Evolutionary conservation across 1,140 invertebrate genomes (phyloP), one percentile per base, ranked within the genome.

Genomic region (Drosophila pseudoananassae): DNA sequence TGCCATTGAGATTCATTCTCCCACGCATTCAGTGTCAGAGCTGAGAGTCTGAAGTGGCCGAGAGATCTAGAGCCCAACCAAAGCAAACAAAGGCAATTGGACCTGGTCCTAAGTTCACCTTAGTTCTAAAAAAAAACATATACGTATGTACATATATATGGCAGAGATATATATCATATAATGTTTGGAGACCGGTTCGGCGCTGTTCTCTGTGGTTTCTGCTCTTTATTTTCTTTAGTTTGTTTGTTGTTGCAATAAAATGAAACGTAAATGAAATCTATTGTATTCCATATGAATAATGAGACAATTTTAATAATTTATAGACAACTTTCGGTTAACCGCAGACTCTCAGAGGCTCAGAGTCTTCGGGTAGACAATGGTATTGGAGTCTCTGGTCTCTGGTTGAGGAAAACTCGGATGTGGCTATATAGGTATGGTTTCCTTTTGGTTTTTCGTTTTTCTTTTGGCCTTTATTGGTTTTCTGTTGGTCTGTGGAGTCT

Each of bases 271-370:
- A 90, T 82, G 78, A 79, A 85, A 82, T 90, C 81, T 85, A 90
- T 90, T 90, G 85, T 90, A 79, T 82, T 90, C 82, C 79, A 83
- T 90, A 90, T 88, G 88, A 90, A 90, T 90, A 90, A 88, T 90
- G 83, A 90, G 88, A 90, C 88, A 90, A 89, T 89, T 88, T 90
- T 76, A 90, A 85, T 88, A 90, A 90, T 90, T 90, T 90, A 90
- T 90, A 90, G 83, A 90, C 74, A 84, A 76, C 73, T 87, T 90
- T 90, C 63, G 87, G 87, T 90, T 90, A 90, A 90, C 87, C 87
- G 76, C 87, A 76, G 65, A 59, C 9, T 33, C 31, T 33, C 20
- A 20, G 17, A 20, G 20, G 20, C 55, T 51, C 40, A 46, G 12
- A 56, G 40, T n/a, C n/a, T n/a, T n/a, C n/a, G n/a, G n/a, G n/a